Percentiles rank a stretch among this genome's conserved stretches.
Conservation (phyloP, 2,888 invertebrate species). For the Ochlodes sylvanus region DNA sequence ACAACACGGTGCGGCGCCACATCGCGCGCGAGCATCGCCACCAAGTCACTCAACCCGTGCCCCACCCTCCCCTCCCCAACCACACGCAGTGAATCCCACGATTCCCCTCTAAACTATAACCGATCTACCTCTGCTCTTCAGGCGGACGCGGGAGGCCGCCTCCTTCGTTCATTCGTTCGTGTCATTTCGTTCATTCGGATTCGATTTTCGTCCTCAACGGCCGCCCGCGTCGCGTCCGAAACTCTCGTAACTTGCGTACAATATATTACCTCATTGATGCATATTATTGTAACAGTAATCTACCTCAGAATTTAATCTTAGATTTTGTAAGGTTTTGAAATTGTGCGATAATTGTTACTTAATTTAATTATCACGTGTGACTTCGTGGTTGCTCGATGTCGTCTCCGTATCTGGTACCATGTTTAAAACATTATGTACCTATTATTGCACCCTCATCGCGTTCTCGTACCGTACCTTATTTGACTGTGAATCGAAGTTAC, state of each 20-base stretch:
- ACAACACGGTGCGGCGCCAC: conserved; percentile 96
- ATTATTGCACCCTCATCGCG: conserved; percentile 60
- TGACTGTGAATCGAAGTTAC: conserved; percentile 82
- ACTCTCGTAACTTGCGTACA: conserved; percentile 69
- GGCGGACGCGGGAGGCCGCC: conserved; percentile 55
- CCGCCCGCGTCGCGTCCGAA: conserved; percentile 43
- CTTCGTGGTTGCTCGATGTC: conserved; percentile 77
- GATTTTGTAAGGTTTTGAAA: conserved; percentile 78
- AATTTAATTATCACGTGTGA: conserved; percentile 77
- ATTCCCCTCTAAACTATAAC: conserved; percentile 56
- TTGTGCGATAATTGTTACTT: conserved; percentile 83
- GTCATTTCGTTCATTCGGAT: conserved; percentile 19
- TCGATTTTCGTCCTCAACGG: conserved; percentile 11
- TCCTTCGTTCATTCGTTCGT: conserved; percentile 39
- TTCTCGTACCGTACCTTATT: conserved; percentile 70
- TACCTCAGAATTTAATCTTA: conserved; percentile 84
- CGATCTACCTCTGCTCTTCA: conserved; percentile 74
- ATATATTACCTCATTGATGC: conserved; percentile 80
- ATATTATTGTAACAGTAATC: conserved; percentile 77
- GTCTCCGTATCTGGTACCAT: conserved; percentile 66
- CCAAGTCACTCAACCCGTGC: conserved; percentile 87
- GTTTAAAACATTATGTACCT: conserved; percentile 72
- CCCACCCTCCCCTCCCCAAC: conserved; percentile 86
- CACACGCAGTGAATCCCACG: conserved; percentile 85
- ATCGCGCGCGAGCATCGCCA: conserved; percentile 96